A percentile compares a stretch with the other conserved stretches of the same genome.
These are phyloP conservation scores for Syngnathus scovelli DNA, from an alignment of 2,113 vertebrate genomes.

Conservation along the genomic window DNA sequence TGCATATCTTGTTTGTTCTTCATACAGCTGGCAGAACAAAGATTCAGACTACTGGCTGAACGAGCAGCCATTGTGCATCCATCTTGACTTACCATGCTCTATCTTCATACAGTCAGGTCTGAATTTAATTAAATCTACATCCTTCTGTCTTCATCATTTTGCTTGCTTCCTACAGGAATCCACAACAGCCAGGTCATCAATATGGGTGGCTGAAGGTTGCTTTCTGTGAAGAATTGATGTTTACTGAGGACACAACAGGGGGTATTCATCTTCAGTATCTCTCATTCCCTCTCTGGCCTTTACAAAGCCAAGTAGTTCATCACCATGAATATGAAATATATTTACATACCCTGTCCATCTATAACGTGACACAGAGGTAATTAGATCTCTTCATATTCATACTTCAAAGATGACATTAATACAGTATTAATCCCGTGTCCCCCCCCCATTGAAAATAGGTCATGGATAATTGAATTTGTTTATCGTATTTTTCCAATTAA, in stretches of 20 bases:
- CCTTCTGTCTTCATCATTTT: conserved; percentile 64
- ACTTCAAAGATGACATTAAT: conserved; percentile 63
- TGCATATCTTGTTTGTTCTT: background rate
- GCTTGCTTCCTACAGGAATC: conserved; percentile 39
- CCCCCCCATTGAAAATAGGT: conserved; percentile 67
- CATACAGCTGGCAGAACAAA: background rate
- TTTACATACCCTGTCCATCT: conserved; percentile 58
- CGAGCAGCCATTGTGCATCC: conserved; percentile 46
- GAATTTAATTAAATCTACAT: conserved; percentile 65
- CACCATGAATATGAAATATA: conserved; percentile 53
- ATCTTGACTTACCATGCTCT: conserved; percentile 56
- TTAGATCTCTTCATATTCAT: conserved; percentile 65
- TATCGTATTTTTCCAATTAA: conserved; percentile 68
- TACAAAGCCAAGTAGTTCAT: conserved; percentile 52
- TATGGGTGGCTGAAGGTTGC: conserved; percentile 44
- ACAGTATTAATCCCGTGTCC: conserved; percentile 44
- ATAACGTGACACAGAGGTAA: conserved; percentile 61
- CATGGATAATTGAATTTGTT: conserved; percentile 72
- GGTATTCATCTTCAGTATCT: conserved; percentile 51
- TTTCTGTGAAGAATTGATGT: conserved; percentile 62
- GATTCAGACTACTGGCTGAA: conserved; percentile 20
- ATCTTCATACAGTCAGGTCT: conserved; percentile 63
- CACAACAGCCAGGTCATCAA: conserved; percentile 40
- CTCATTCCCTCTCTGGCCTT: conserved; percentile 59
- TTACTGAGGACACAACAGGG: conserved; percentile 51